Base-by-base conservation (phyloP, 2,113 vertebrate species). In the Engraulis encrasicolus region DNA sequence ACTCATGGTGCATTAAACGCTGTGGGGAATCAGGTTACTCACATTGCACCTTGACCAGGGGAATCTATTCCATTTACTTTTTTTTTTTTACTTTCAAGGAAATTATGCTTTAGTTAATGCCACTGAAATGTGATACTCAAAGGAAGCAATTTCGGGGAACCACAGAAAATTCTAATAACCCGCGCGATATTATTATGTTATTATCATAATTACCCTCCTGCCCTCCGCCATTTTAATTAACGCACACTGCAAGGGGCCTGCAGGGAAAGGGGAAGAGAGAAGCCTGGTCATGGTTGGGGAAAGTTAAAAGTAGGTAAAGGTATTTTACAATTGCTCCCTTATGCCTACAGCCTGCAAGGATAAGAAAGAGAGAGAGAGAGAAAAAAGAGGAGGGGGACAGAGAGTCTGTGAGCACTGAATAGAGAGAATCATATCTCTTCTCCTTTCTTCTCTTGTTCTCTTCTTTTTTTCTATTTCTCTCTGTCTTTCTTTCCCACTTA, bases 201-300 rank as follows among this genome's bases (percentile, higher is more conserved):
- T 95, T 95, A 95, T 93, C 91, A 94, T 94, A 94, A 94, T 95
- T 95, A 94, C 92, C 93, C 93, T 93, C 93, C 93, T 93, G 92
- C 91, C 91, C 94, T 91, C n/a, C 83, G 19, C 91, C 89, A 90
- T 94, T 95, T 95, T 95, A 95, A 95, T 95, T 95, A 95, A 94
- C 94, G 93, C 92, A 92, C 91, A 89, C 88, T 90, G 88, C 88
- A 66, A 92, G 81, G 91, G 90, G 90, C 89, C 90, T 66, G 79
- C n/a, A n/a, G n/a, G n/a, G n/a, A n/a, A 61, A 31, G 58, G 91
- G 91, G 91, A 89, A 88, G 49, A 87, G 49, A 87, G 84, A 87
- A 89, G 88, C 89, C 86, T 88, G 89, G 89, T 89, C 40, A 88
- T 19, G 84, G 82, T 52, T 87, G 87, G 89, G 88, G 91, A 90